phyloP scores from a whole-genome alignment of 2,113 vertebrate genomes.

The Carettochelys insculpta region DNA sequence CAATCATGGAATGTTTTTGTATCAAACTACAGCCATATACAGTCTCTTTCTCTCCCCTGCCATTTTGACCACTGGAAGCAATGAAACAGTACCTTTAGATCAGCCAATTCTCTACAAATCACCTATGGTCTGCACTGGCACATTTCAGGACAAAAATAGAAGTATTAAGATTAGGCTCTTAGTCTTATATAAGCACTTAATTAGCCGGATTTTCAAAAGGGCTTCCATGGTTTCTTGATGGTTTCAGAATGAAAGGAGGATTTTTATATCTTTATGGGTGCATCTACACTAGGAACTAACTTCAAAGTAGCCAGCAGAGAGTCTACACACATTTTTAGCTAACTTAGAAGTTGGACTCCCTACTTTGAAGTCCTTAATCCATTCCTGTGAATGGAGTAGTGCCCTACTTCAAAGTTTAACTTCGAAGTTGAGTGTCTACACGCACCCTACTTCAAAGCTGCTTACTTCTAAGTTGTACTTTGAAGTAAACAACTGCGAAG shows the following conservation, averaged over 20 bases:
- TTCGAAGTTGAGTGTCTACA: too few relatives aligned
- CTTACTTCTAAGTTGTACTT: too few relatives aligned
- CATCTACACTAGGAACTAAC: too few relatives aligned
- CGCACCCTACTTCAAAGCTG: too few relatives aligned
- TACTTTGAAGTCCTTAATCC: too few relatives aligned
- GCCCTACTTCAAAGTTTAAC: too few relatives aligned
- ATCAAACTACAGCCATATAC: not conserved
- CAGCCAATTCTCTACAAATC: not conserved
- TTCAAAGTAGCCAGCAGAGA: too few relatives aligned
- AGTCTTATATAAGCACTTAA: not conserved
- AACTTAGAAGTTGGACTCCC: too few relatives aligned
- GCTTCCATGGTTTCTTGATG: not conserved
- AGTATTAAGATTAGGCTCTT: not conserved
- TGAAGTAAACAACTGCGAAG: too few relatives aligned
- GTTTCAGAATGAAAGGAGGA: not conserved
- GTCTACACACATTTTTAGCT: too few relatives aligned
- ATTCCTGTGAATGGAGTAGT: too few relatives aligned
- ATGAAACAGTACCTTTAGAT: not conserved
- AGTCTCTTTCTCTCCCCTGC: not conserved
- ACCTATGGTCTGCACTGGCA: not conserved
- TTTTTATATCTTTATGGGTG: not conserved
- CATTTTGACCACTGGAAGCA: not conserved
- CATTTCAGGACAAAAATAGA: not conserved
- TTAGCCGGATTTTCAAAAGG: not conserved
- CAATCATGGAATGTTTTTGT: not conserved